Conservation (phyloP, 2,888 invertebrate species). For the Leptura quadrifasciata region DNA sequence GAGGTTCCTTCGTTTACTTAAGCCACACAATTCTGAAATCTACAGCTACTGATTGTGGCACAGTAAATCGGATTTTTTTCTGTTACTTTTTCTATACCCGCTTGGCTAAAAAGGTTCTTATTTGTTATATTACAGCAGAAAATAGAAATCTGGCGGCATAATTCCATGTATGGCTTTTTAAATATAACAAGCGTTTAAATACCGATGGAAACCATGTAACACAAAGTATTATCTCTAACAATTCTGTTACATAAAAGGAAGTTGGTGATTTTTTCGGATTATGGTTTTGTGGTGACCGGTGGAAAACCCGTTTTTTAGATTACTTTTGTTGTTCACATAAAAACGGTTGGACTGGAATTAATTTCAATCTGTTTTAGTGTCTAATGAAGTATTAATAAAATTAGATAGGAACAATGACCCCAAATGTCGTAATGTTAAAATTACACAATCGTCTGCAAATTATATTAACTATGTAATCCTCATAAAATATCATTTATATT, state of each 20-base stretch:
- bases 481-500: no score
- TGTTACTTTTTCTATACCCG: no score
- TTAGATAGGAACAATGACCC: neutral
- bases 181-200: neutral
- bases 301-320: neutral
- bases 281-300: neutral
- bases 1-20: no score
- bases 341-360: neutral
- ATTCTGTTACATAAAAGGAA: neutral
- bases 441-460: neutral
- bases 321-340: neutral
- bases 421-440: neutral
- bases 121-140: no score
- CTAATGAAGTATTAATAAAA: neutral
- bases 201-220: neutral
- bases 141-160: neutral
- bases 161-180: neutral
- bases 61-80: no score
- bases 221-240: neutral
- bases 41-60: no score
- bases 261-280: neutral
- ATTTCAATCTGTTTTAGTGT: neutral
- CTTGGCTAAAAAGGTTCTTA: no score
- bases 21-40: no score
- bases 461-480: no score